Percentiles rank a stretch among this genome's conserved stretches.
These are phyloP conservation scores for Rattus norvegicus DNA, from an alignment of 2,113 vertebrate genomes.

Conservation along the genomic window GRCr8 NC_086019.1:217583001-217583500, in stretches of 20 bases:
- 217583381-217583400: background rate
- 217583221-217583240: background rate
- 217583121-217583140: background rate
- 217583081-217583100: background rate
- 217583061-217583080: background rate
- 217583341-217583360: background rate
- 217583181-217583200: background rate
- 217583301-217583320: background rate
- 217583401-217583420: background rate
- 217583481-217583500: conserved; percentile 20
- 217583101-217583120: background rate
- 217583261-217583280: background rate
- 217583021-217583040: background rate
- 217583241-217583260: too few species aligned
- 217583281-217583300: background rate
- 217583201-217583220: background rate
- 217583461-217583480: conserved; percentile 62
- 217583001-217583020: background rate
- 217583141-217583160: background rate
- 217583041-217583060: background rate
- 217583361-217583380: background rate
- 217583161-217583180: too few species aligned
- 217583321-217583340: background rate
- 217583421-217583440: background rate
- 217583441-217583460: background rate